Evolutionary conservation across 2,888 invertebrate genomes (phyloP).

Genomic region (Limnephilus auricula): DNA sequence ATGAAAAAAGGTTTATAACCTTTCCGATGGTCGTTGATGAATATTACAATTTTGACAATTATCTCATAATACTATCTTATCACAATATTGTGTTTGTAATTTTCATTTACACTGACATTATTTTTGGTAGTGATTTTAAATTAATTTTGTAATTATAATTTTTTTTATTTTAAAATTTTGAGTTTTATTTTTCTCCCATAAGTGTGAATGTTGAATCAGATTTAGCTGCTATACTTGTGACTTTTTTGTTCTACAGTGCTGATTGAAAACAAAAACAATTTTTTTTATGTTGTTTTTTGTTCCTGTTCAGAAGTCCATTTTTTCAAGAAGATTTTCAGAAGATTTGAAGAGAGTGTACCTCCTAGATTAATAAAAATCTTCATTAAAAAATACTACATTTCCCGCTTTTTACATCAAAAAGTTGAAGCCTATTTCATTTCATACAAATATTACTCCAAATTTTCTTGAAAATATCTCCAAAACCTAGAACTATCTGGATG

Average conservation of each 20-base stretch:
- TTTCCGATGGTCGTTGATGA: not conserved
- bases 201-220: constrained; percentile 26
- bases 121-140: constrained; percentile 20
- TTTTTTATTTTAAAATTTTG: constrained; percentile 51
- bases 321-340: too few species aligned
- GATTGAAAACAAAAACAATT: too few species aligned
- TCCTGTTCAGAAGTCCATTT: too few species aligned
- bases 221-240: not conserved
- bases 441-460: too few species aligned
- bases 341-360: too few species aligned
- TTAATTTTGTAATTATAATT: constrained; percentile 51
- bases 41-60: not conserved
- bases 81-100: not conserved
- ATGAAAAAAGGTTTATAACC: not conserved
- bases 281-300: too few species aligned
- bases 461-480: too few species aligned
- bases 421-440: too few species aligned
- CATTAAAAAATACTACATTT: too few species aligned
- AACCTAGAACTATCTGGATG: too few species aligned
- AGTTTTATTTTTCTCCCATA: constrained; percentile 67
- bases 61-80: not conserved
- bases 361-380: too few species aligned
- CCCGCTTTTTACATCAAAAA: too few species aligned
- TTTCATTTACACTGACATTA: not conserved
- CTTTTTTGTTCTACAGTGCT: not conserved